phyloP scores from a whole-genome alignment of 2,888 invertebrate species.

The Octodonta nipae region DNA sequence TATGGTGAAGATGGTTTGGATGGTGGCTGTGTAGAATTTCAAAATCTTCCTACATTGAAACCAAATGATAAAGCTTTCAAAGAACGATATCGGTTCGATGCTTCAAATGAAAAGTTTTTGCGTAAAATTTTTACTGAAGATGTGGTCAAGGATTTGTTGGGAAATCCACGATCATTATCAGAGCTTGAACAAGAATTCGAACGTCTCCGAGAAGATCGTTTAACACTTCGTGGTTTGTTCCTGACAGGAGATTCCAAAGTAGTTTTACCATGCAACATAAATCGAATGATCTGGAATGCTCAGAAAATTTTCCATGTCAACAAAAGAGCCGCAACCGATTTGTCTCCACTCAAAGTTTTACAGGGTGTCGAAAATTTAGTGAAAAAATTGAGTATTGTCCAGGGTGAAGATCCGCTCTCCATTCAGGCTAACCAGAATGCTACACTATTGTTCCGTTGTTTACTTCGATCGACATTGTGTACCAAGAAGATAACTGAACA shows the following conservation, averaged over 20 bases:
- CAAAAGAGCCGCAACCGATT: constrained; percentile 79
- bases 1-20: constrained; percentile 99
- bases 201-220: constrained; percentile 75
- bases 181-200: constrained; percentile 96
- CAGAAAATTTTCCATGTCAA: constrained; percentile 99
- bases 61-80: constrained; percentile 92
- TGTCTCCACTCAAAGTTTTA: constrained; percentile 85
- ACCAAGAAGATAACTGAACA: constrained; percentile 94
- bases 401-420: constrained; percentile 89
- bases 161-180: constrained; percentile 79
- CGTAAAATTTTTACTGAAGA: constrained; percentile 86
- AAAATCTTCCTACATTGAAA: constrained; percentile 87
- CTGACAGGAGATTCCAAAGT: constrained; percentile 94
- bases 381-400: constrained; percentile 82
- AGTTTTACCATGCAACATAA: constrained; percentile 93
- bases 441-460: constrained; percentile 89
- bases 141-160: constrained; percentile 83
- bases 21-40: constrained; percentile 92
- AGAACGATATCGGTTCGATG: constrained; percentile 89
- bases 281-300: constrained; percentile 99
- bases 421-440: constrained; percentile 96
- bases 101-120: constrained; percentile 84
- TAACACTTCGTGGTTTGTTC: constrained; percentile 80
- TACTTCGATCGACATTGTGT: constrained; percentile 87
- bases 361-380: constrained; percentile 79